Evolutionary conservation across 37 sponge, comb jelly and placozoan species (phyloP).

Genomic region (Mnemiopsis leidyi): DNA sequence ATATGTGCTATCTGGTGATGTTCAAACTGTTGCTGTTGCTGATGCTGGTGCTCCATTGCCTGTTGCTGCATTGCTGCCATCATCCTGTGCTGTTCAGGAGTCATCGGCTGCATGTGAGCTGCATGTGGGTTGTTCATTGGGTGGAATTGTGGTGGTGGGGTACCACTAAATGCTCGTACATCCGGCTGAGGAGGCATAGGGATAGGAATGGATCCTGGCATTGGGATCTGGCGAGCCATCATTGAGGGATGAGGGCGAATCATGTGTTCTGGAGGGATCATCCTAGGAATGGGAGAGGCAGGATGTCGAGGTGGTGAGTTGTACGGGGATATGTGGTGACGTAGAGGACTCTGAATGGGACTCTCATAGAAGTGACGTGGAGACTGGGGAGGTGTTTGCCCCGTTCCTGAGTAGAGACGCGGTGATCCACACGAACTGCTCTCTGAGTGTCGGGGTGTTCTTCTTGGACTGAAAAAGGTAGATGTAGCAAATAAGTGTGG

Average conservation of each 20-base stretch:
- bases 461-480: constrained; percentile 15
- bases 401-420: background rate
- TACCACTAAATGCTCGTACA: background rate
- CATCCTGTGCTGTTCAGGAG: constrained; percentile 38
- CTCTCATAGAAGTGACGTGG: constrained; percentile 34
- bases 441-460: constrained; percentile 42
- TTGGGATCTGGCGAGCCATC: background rate
- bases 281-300: constrained; percentile 50
- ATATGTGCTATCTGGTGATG: background rate
- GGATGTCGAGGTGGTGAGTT: constrained; percentile 55
- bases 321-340: constrained; percentile 28
- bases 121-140: background rate
- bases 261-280: constrained; percentile 11
- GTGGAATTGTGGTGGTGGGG: background rate
- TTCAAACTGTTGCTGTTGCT: constrained; percentile 16
- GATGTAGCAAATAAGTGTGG: no score
- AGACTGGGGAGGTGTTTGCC: constrained; percentile 39
- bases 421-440: constrained; percentile 65
- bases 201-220: background rate
- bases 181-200: background rate
- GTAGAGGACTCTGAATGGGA: constrained; percentile 20
- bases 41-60: background rate
- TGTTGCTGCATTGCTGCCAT: background rate
- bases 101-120: background rate
- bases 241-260: background rate